These are phyloP conservation scores for Siniperca undulata DNA, from an alignment of 2,797 vertebrate species.

Conservation along the genomic window DNA sequence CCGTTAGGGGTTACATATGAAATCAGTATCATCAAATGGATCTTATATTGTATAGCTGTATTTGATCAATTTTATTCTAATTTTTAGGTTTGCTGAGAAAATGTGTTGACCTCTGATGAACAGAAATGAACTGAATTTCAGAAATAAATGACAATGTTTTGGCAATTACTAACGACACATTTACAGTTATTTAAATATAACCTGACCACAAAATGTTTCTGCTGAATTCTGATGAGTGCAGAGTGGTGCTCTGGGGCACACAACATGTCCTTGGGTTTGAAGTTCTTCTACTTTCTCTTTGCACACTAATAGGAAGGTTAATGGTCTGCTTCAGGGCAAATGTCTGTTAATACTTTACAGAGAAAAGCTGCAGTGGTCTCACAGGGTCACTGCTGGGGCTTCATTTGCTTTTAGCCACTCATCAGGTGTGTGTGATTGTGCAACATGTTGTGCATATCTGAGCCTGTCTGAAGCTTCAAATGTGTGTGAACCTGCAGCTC, in stretches of 20 bases:
- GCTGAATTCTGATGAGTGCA: not conserved
- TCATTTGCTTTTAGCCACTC: constrained; percentile 4
- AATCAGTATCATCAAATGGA: not conserved
- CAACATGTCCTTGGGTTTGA: not conserved
- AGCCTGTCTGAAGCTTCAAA: constrained; percentile 1
- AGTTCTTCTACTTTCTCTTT: constrained; percentile 1
- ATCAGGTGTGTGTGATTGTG: constrained; percentile 30
- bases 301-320: constrained; percentile 3
- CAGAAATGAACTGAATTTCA: not conserved
- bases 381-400: constrained; percentile 15
- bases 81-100: not conserved
- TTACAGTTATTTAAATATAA: not conserved
- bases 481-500: constrained; percentile 2
- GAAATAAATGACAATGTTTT: not conserved
- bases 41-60: not conserved
- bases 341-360: constrained; percentile 57
- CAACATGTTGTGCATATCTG: constrained; percentile 15
- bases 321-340: constrained; percentile 1
- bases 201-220: not conserved
- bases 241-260: not conserved
- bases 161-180: not conserved
- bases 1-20: no score
- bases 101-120: not conserved
- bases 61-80: not conserved
- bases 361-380: constrained; percentile 16